Evolutionary conservation across 2,113 vertebrate genomes (phyloP).

Genomic region (Gymnorhina tibicen): DNA sequence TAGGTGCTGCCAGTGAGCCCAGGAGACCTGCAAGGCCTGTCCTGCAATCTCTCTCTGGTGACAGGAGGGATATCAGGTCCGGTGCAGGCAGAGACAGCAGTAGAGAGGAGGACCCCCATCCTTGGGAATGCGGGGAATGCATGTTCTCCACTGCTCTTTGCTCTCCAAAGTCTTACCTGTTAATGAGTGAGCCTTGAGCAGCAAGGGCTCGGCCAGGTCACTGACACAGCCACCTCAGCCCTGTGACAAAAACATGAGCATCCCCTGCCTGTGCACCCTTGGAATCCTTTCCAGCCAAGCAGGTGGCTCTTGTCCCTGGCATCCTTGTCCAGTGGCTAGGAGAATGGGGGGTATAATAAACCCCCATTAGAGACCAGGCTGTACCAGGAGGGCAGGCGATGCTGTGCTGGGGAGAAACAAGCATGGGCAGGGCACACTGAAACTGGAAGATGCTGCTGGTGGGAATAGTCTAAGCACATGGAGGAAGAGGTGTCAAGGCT

Average conservation of each 20-base stretch:
- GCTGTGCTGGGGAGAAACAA: not conserved
- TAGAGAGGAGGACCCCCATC: not conserved
- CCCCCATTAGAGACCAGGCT: not conserved
- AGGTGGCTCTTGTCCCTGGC: not conserved
- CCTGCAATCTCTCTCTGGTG: not conserved
- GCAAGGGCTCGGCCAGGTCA: not conserved
- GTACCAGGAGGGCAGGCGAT: not conserved
- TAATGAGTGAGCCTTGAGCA: constrained; percentile 9
- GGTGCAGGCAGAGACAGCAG: not conserved
- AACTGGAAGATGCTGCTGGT: not conserved
- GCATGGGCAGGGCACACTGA: not conserved
- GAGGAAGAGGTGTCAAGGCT: not conserved
- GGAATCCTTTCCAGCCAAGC: not conserved
- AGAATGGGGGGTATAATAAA: not conserved
- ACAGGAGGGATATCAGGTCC: accelerated
- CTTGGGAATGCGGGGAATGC: not conserved
- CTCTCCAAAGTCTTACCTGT: not conserved
- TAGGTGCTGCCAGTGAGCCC: not conserved
- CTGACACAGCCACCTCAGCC: not conserved
- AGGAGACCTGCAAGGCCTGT: not conserved
- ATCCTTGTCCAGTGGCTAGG: not conserved
- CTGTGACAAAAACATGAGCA: not conserved
- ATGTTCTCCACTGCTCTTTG: not conserved
- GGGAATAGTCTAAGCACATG: not conserved
- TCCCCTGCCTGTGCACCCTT: not conserved